Percentiles rank a stretch among this genome's conserved stretches.
These are phyloP conservation scores for Dasyurus viverrinus DNA, from an alignment of 2,113 vertebrate species.

Conservation along the genomic window DNA sequence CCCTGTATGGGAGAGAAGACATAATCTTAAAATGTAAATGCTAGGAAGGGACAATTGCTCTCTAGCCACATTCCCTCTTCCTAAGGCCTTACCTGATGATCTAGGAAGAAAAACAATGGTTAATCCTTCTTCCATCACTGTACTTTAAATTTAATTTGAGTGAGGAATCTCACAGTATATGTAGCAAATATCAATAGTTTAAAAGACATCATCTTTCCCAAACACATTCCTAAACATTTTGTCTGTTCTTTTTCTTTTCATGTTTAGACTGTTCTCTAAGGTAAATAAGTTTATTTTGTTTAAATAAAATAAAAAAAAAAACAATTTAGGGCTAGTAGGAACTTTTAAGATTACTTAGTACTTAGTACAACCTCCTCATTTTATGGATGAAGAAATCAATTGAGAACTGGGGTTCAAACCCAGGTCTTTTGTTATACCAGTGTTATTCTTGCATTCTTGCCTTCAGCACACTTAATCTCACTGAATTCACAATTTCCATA, in stretches of 20 bases:
- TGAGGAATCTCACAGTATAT: background rate
- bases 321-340: background rate
- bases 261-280: background rate
- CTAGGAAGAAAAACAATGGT: background rate
- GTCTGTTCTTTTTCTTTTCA: background rate
- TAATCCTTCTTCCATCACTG: background rate
- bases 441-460: background rate
- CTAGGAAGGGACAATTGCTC: background rate
- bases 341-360: background rate
- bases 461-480: background rate
- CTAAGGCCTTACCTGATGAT: background rate
- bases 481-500: background rate
- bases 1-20: constrained; percentile 85
- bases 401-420: background rate
- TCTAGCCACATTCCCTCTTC: background rate
- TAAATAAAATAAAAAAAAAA: background rate
- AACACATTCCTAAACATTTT: background rate
- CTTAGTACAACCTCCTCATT: background rate
- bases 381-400: background rate
- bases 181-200: background rate
- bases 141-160: background rate
- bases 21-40: constrained; percentile 19
- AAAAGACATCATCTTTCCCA: background rate
- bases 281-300: background rate
- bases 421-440: background rate